These are phyloP conservation scores for Drosophila santomea DNA, from an alignment of 1,140 invertebrate species.

Conservation along the genomic window DNA sequence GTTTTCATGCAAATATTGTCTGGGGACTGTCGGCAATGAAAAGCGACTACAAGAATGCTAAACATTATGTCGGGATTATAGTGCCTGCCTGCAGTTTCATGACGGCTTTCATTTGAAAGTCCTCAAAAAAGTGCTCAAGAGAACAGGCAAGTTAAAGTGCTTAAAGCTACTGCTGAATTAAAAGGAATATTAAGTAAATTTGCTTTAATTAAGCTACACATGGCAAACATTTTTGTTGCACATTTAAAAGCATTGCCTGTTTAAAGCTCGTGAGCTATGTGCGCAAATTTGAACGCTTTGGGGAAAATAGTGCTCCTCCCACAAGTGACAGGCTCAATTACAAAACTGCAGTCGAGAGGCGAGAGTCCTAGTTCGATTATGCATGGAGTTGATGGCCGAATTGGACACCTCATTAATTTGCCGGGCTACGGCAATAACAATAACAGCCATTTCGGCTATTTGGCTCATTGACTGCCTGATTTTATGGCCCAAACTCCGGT, in stretches of 20 bases:
- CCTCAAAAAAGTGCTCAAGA: background rate
- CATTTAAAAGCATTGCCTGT: conserved; percentile 5
- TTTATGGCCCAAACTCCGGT: conserved; percentile 53
- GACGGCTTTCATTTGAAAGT: background rate
- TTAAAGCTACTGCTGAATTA: background rate
- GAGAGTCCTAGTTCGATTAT: conserved; percentile 17
- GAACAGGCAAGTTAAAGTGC: background rate
- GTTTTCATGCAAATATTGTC: conserved; percentile 80
- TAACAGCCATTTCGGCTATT: conserved; percentile 73
- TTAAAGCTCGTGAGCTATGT: conserved; percentile 6
- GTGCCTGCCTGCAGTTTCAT: background rate
- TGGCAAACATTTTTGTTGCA: background rate
- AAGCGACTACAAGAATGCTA: conserved; percentile 15
- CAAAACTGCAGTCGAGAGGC: conserved; percentile 34
- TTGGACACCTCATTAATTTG: conserved; percentile 80
- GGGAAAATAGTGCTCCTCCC: background rate
- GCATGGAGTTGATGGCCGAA: conserved; percentile 44
- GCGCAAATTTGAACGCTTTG: conserved; percentile 7
- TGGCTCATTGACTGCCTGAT: conserved; percentile 80
- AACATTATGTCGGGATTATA: conserved; percentile 28
- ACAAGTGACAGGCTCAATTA: conserved; percentile 44
- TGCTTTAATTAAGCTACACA: background rate
- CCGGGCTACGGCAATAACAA: conserved; percentile 70
- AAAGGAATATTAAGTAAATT: background rate
- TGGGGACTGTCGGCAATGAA: conserved; percentile 50